Conservation (phyloP, 2,888 invertebrate genomes). For the Isoperla grammatica region DNA sequence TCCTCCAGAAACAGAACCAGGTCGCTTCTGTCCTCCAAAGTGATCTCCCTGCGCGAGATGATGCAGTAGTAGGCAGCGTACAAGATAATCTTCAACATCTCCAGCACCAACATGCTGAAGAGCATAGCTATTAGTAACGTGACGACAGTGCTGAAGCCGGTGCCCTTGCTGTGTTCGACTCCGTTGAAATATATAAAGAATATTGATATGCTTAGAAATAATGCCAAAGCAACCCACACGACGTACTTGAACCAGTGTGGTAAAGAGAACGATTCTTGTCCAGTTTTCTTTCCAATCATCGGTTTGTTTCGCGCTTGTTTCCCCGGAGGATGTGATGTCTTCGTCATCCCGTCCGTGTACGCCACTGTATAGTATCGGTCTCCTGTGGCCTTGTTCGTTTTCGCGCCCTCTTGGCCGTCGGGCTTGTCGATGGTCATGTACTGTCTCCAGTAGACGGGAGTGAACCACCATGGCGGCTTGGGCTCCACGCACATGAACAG, state of each 20-base stretch:
- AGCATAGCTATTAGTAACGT: background rate
- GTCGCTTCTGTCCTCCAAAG: background rate
- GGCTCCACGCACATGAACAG: constrained; percentile 8
- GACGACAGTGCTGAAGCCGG: background rate
- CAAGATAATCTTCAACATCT: background rate
- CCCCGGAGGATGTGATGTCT: no score
- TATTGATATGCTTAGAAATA: background rate
- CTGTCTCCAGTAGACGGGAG: no score
- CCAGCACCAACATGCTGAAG: background rate
- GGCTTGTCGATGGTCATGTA: no score
- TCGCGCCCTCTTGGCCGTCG: no score
- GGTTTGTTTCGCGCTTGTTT: background rate
- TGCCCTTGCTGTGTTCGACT: background rate
- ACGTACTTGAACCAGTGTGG: background rate
- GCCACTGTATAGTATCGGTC: no score
- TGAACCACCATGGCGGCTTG: background rate
- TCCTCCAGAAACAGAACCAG: background rate
- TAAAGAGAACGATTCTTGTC: background rate
- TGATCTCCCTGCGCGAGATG: background rate
- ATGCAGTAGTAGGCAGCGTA: background rate
- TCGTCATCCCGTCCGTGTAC: no score
- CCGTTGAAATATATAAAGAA: background rate
- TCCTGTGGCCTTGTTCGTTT: no score
- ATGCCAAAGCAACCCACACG: background rate
- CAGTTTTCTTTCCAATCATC: background rate